A percentile compares a stretch with the other conserved stretches of the same genome.
phyloP scores from a whole-genome alignment of 2,797 vertebrate genomes.

The Jordanella pulchra region DNA sequence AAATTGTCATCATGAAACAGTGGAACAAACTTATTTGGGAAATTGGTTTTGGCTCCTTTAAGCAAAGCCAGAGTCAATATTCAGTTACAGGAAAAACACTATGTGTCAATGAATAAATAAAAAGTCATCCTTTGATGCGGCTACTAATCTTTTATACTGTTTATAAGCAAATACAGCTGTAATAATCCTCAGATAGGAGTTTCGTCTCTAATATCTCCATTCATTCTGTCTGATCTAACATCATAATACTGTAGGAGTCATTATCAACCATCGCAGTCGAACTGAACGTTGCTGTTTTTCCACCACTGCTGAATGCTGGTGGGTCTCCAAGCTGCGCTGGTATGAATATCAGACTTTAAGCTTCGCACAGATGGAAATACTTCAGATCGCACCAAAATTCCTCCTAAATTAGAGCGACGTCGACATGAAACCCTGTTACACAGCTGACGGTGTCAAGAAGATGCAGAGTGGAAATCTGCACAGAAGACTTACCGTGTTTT shows the following conservation, averaged over 20 bases:
- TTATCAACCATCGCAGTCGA: background rate
- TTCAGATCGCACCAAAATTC: background rate
- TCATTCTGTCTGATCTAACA: background rate
- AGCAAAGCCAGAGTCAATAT: background rate
- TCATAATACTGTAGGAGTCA: background rate
- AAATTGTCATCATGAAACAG: background rate
- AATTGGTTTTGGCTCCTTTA: background rate
- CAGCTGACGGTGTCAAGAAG: background rate
- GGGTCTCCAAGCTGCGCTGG: background rate
- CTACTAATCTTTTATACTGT: background rate
- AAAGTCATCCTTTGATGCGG: background rate
- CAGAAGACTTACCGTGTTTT: background rate
- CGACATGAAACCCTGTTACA: background rate
- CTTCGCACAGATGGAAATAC: too few species aligned
- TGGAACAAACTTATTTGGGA: constrained; percentile 1
- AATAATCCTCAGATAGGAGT: background rate
- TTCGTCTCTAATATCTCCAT: background rate
- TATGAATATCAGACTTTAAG: background rate
- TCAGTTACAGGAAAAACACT: background rate
- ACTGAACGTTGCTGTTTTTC: background rate
- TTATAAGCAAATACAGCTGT: background rate
- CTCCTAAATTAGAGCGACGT: background rate
- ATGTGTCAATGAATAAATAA: background rate
- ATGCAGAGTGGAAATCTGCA: background rate
- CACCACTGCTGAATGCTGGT: background rate